phyloP scores from a whole-genome alignment of 2,888 invertebrate genomes.

The Ryuthela nishihirai region DNA sequence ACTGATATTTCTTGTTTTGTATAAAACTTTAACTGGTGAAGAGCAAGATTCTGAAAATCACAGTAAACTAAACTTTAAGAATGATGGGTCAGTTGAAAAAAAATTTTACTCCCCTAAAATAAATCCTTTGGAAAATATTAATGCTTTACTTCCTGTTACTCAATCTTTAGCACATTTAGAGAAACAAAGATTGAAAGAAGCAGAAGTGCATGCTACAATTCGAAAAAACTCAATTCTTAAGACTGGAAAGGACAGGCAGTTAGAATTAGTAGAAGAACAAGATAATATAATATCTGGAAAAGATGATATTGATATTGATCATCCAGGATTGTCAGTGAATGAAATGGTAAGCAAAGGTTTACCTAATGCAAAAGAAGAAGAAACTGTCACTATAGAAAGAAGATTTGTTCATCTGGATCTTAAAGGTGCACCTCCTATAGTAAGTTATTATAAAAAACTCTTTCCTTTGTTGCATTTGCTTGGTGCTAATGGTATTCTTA shows the following conservation, averaged over 20 bases:
- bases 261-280: slow-evolving; percentile 12
- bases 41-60: slow-evolving; percentile 36
- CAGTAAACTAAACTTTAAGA: slow-evolving; percentile 10
- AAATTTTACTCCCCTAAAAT: slow-evolving; percentile 3
- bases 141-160: slow-evolving; percentile 32
- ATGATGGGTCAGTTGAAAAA: slow-evolving; percentile 1
- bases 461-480: slow-evolving; percentile 60
- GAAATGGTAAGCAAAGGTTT: slow-evolving; percentile 32
- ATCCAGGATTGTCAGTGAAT: slow-evolving; percentile 29
- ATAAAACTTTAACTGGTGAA: slow-evolving; percentile 33
- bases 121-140: slow-evolving; percentile 29
- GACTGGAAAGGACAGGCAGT: background rate
- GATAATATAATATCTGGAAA: background rate
- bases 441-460: slow-evolving; percentile 55
- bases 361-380: slow-evolving; percentile 17
- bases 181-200: slow-evolving; percentile 32
- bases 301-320: slow-evolving; percentile 31
- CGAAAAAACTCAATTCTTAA: slow-evolving; percentile 7
- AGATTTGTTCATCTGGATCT: slow-evolving; percentile 70
- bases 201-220: slow-evolving; percentile 36
- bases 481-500: slow-evolving; percentile 71
- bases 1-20: slow-evolving; percentile 31
- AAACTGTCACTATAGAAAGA: slow-evolving; percentile 22
- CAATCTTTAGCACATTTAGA: slow-evolving; percentile 28
- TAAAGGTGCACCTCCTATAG: slow-evolving; percentile 76